Conservation (phyloP, 2,113 vertebrate genomes). For the Arvicanthis niloticus region DNA sequence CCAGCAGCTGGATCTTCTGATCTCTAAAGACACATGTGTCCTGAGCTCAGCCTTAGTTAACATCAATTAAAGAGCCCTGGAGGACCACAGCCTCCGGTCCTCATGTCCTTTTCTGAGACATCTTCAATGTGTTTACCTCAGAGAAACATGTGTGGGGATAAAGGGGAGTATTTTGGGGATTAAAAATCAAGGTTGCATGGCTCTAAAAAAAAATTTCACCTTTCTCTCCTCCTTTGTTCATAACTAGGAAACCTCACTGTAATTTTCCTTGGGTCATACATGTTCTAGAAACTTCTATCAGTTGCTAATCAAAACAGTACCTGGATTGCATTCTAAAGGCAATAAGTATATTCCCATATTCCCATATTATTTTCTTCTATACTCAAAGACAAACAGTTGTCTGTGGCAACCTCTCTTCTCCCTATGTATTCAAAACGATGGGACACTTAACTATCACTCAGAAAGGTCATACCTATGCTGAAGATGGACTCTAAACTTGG, state of each 20-base stretch:
- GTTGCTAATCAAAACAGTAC: background rate
- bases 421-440: background rate
- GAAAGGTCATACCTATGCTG: background rate
- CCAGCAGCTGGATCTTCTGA: slow-evolving; percentile 59
- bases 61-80: slow-evolving; percentile 25
- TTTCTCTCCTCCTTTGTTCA: background rate
- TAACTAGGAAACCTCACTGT: background rate
- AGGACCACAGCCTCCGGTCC: background rate
- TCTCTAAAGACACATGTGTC: slow-evolving; percentile 43
- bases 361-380: background rate
- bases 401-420: background rate
- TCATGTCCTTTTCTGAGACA: background rate
- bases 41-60: slow-evolving; percentile 35
- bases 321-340: background rate
- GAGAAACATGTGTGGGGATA: slow-evolving; percentile 8
- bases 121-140: background rate
- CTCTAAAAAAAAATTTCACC: background rate
- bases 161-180: background rate
- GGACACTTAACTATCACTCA: background rate
- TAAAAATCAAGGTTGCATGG: background rate
- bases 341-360: background rate
- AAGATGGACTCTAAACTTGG: background rate
- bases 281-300: background rate
- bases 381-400: slow-evolving; percentile 30
- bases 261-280: background rate